Conservation (phyloP, 2,113 vertebrate genomes). For the Crotalus tigris region DNA sequence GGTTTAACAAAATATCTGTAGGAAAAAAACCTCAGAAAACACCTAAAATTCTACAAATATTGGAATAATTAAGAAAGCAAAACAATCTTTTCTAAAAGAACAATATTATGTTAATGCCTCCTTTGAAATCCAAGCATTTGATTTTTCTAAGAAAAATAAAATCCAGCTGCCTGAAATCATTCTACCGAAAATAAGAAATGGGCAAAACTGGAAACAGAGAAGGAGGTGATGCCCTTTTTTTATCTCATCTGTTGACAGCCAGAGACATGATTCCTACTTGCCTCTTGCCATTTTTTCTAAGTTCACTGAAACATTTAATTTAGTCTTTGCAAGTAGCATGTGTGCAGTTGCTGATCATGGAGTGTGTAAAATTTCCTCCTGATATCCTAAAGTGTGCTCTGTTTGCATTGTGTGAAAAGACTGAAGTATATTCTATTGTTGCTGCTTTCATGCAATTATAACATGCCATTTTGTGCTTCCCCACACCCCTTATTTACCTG, state of each 20-base stretch:
- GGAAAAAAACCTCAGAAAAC: background rate
- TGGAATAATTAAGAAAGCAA: background rate
- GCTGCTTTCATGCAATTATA: background rate
- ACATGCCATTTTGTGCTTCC: background rate
- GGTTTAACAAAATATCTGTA: background rate
- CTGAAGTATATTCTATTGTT: background rate
- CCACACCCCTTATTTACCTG: conserved; percentile 12
- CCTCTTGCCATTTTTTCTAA: conserved; percentile 21
- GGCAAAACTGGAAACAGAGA: conserved; percentile 4
- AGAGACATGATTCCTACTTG: conserved; percentile 16
- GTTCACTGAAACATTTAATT: conserved; percentile 31
- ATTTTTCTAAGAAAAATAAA: background rate
- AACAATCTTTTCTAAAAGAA: background rate
- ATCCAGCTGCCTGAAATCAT: background rate
- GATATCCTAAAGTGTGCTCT: conserved; percentile 23
- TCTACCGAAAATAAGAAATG: background rate
- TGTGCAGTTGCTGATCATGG: conserved; percentile 40
- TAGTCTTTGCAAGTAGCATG: conserved; percentile 33
- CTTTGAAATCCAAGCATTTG: background rate
- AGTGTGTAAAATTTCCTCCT: conserved; percentile 20
- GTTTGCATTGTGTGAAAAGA: conserved; percentile 22
- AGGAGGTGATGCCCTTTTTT: conserved; percentile 19
- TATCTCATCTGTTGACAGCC: conserved; percentile 23
- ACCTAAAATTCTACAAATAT: background rate
- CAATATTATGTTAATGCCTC: background rate